Base-by-base conservation (phyloP, 2,888 invertebrate genomes). In the Pristionchus maxplancki region DNA sequence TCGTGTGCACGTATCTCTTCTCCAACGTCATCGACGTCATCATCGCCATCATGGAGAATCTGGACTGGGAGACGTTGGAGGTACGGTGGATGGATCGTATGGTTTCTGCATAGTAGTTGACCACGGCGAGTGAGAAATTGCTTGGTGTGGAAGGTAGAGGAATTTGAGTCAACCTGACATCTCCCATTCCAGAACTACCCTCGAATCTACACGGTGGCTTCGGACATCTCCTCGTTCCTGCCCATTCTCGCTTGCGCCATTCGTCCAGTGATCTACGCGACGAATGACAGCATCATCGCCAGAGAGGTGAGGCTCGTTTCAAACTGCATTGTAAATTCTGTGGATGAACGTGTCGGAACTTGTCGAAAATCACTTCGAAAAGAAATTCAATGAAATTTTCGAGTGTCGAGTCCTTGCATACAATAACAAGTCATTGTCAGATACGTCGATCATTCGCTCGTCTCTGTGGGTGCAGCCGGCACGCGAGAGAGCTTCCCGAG, bases 241-340 rank as follows among this genome's bases (percentile, higher is more conserved):
- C 92, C 92, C 31, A 92, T 92, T 87, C 89, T 91, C 31, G 92
- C 92, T 0, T 91, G 91, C 84, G 91, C 91, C 64, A 89, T 92
- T 31, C 89, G 92, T 34, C 90, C 92, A 13, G 92, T 92, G 3
- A 92, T 92, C 53, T 92, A 92, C 87, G 89, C 90, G 0, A 88
- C 89, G 15, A 93, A 92, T 84, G 93, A 93, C 67, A 81, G 89
- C 67, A 89, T 91, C 53, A 93, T 93, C 53, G 82, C 91, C 37
- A 89, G 90, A 24, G 93, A 93, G 91, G 92, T 93, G 81, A 62
- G 6, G 24, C 20, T n/a, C 58, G 58, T 8, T 9, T 1, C 1
- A 58, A n/a, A n/a, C n/a, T n/a, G n/a, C n/a, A n/a, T n/a, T n/a
- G n/a, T n/a, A n/a, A n/a, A n/a, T n/a, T n/a, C n/a, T n/a, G n/a